phyloP scores from a whole-genome alignment of 2,113 vertebrate species.

The Cranoglanis bouderius region DNA sequence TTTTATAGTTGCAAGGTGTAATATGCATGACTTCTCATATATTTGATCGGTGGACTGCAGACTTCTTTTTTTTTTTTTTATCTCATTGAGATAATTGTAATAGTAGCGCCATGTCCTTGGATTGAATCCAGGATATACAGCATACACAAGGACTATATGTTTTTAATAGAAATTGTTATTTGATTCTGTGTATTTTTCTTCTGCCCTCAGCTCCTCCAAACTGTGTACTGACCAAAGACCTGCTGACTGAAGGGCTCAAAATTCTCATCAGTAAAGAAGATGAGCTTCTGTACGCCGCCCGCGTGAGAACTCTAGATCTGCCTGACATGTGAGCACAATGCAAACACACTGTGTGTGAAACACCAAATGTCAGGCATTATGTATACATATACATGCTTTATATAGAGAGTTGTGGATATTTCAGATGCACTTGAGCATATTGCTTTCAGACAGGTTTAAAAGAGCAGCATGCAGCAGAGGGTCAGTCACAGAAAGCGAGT shows the following conservation, averaged over 20 bases:
- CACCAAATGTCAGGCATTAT: background rate
- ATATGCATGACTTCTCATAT: background rate
- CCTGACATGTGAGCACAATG: constrained; percentile 84
- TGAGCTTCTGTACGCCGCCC: constrained; percentile 89
- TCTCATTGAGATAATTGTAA: background rate
- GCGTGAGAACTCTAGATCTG: constrained; percentile 84
- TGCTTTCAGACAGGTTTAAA: constrained; percentile 8
- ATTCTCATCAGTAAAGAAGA: constrained; percentile 94
- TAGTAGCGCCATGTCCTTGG: background rate
- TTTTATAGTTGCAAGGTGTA: background rate
- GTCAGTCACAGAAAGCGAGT: constrained; percentile 39
- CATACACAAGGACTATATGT: background rate
- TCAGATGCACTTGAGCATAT: background rate
- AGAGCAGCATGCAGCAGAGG: constrained; percentile 31
- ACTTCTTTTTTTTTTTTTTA: background rate
- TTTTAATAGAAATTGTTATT: background rate
- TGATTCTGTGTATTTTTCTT: constrained; percentile 16
- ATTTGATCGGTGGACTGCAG: background rate
- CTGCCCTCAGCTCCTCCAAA: constrained; percentile 66
- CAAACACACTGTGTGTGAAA: background rate
- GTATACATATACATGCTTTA: background rate
- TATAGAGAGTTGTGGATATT: background rate
- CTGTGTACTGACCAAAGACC: constrained; percentile 85
- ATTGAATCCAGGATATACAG: background rate
- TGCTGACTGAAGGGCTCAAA: constrained; percentile 86